Base-by-base conservation (phyloP, 2,888 invertebrate species). In the Acronicta alni region DNA sequence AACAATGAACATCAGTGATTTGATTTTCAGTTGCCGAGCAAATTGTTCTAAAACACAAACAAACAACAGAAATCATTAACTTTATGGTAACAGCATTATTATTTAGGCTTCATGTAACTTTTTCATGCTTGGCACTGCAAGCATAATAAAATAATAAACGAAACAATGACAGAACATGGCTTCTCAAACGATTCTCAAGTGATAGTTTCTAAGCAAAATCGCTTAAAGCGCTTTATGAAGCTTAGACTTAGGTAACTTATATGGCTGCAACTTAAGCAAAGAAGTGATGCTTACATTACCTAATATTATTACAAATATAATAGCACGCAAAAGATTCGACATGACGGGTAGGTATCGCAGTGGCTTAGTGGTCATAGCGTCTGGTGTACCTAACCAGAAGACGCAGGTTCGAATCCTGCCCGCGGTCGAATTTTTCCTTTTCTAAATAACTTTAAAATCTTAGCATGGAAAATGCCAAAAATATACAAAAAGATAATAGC, bases 191-290 rank as follows among this genome's bases (percentile, higher is more conserved):
- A 35, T 32, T 14, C 32, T 14, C 12, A 32, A 32, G 32, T 32
- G 14, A 32, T 35, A 35, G 35, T 35, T 32, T 35, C 35, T 0
- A 35, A 35, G 5, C 7, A 37, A 14, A 52, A 54, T 42, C 57
- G 42, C 43, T 73, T 32, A 38, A 42, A 69, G 47, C 56, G 42
- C 39, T 56, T 53, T 47, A 46, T 41, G 32, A 51, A 37, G 35
- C 17, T 20, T 51, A 48, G 42, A 47, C 30, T 57, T 35, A 41
- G 46, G 18, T 8, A n/a, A 45, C 32, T 69, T 64, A 16, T 70
- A 65, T 37, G 48, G 51, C 52, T 61, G 39, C 48, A 41, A 30
- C 20, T 26, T 14, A 23, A 14, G 23, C 10, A 42, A 37, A 17
- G 17, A 30, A 38, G 26, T 12, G 12, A 32, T 59, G 42, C 39